These are phyloP conservation scores for Drosophila equinoxialis DNA, from an alignment of 1,140 invertebrate species.

Conservation along the genomic window DNA sequence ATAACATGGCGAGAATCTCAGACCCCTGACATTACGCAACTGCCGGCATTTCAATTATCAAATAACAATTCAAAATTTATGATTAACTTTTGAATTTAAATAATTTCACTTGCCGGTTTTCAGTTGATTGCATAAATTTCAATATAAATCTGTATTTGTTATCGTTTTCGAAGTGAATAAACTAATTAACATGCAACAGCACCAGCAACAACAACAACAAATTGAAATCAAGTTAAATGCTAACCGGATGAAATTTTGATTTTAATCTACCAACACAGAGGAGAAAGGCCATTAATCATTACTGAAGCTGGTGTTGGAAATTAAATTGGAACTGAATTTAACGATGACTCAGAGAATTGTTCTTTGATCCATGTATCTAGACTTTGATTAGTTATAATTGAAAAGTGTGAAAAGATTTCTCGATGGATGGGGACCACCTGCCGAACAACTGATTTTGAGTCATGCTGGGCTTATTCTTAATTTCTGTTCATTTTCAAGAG, in stretches of 20 bases:
- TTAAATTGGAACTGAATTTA: not conserved
- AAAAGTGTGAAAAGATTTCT: not conserved
- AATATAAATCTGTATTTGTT: conserved; percentile 17
- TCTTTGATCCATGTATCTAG: conserved; percentile 17
- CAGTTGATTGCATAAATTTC: conserved; percentile 17
- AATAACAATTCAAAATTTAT: conserved; percentile 58
- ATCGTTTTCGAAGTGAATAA: conserved; percentile 61
- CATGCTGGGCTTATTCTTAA: too few species aligned
- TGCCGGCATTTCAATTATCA: conserved; percentile 55
- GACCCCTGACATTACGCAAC: conserved; percentile 52
- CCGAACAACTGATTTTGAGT: not conserved
- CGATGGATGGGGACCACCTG: not conserved
- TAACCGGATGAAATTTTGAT: conserved; percentile 64
- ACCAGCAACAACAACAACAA: conserved; percentile 7
- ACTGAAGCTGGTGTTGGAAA: not conserved
- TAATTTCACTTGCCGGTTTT: conserved; percentile 16
- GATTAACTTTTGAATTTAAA: conserved; percentile 37
- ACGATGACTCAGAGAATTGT: conserved; percentile 40
- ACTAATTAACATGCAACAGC: conserved; percentile 60
- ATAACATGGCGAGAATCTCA: conserved; percentile 52
- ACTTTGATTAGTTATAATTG: not conserved
- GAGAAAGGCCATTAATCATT: conserved; percentile 50
- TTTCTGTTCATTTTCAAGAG: too few species aligned
- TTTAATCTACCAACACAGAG: conserved; percentile 26
- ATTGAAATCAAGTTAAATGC: conserved; percentile 25